phyloP scores from a whole-genome alignment of 2,113 vertebrate species.

The Nicator chloris region DNA sequence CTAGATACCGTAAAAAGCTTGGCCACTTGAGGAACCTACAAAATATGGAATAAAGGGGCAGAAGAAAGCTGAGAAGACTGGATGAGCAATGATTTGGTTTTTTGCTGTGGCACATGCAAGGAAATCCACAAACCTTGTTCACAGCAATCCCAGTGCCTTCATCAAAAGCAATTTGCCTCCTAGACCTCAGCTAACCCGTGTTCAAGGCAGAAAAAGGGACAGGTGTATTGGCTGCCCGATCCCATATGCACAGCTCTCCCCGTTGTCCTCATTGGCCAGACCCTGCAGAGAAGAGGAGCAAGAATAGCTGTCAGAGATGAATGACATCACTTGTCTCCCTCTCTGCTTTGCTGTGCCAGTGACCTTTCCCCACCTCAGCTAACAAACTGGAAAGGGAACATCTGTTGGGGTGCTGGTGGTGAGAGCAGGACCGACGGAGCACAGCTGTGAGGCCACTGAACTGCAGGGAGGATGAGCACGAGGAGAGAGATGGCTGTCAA shows the following conservation, averaged over 20 bases:
- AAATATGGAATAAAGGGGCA: neutral
- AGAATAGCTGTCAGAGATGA: neutral
- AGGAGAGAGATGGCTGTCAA: neutral
- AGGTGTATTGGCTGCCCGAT: neutral
- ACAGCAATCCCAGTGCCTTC: neutral
- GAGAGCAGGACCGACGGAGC: fast-evolving
- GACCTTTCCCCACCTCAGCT: neutral
- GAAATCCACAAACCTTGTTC: neutral
- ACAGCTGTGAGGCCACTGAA: neutral
- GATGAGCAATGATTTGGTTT: fast-evolving
- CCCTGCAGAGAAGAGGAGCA: fast-evolving
- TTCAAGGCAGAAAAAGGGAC: neutral
- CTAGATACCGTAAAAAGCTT: neutral
- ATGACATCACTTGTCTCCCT: neutral
- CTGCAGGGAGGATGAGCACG: neutral
- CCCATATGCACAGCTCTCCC: fast-evolving
- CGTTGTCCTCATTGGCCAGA: neutral
- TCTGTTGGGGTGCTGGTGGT: neutral
- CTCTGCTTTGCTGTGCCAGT: fast-evolving
- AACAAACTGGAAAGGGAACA: neutral
- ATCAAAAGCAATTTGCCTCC: neutral
- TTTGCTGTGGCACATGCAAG: neutral
- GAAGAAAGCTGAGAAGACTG: neutral
- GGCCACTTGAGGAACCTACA: neutral
- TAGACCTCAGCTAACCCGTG: neutral